These are phyloP conservation scores for Caerostris darwini DNA, from an alignment of 1,140 invertebrate species.

Conservation along the genomic window DNA sequence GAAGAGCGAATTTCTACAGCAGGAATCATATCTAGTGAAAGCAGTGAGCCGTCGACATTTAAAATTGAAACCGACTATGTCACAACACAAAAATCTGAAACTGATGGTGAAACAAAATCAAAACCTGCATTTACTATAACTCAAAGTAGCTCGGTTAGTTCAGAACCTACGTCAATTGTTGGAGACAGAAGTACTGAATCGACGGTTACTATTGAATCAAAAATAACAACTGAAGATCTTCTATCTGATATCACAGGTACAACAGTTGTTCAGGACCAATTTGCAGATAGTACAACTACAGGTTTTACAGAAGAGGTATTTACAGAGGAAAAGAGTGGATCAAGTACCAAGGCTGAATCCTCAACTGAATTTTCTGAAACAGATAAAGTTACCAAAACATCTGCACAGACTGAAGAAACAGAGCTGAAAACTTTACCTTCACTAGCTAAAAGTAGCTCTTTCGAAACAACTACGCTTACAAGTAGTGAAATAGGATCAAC, in stretches of 20 bases:
- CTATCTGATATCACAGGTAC: constrained; percentile 47
- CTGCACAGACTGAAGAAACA: constrained; percentile 2
- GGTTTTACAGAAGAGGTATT: background rate
- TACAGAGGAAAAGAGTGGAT: background rate
- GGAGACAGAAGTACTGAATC: constrained; percentile 1
- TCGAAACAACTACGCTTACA: background rate
- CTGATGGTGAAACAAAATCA: background rate
- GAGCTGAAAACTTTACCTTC: background rate
- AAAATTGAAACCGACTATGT: constrained; percentile 26
- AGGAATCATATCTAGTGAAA: background rate
- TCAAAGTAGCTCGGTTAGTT: constrained; percentile 6
- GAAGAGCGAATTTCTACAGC: background rate
- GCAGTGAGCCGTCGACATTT: background rate
- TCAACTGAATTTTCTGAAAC: constrained; percentile 41
- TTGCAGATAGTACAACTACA: constrained; percentile 51
- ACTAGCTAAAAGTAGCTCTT: background rate
- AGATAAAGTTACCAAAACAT: constrained; percentile 56
- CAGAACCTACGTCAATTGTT: too few relatives aligned
- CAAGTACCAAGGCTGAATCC: background rate
- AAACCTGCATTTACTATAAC: constrained; percentile 50
- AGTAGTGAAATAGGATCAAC: background rate
- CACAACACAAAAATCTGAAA: background rate
- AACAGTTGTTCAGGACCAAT: background rate
- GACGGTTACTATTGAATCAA: constrained; percentile 30
- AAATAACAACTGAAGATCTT: constrained; percentile 68